Percentiles rank a stretch among this genome's conserved stretches.
Evolutionary conservation across 2,113 vertebrate species (phyloP).

Genomic region (Sprattus sprattus): DNA sequence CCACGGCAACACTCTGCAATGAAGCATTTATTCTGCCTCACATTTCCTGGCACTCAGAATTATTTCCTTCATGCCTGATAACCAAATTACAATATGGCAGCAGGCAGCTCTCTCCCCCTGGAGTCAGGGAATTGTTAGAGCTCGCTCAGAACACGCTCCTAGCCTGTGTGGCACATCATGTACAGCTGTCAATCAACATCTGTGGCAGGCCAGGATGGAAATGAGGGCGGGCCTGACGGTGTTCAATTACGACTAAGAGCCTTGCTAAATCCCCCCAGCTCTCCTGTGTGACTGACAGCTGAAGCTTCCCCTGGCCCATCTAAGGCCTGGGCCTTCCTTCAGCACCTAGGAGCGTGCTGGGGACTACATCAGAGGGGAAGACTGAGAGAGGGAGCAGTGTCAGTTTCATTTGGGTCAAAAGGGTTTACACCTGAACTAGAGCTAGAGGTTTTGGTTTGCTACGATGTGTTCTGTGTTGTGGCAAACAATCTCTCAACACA

Average conservation of each 20-base stretch:
- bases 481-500: too few species aligned
- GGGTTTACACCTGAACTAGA: background rate
- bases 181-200: slow-evolving; percentile 99
- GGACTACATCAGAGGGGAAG: slow-evolving; percentile 12
- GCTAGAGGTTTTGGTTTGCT: too few species aligned
- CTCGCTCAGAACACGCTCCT: slow-evolving; percentile 99
- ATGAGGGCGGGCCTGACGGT: slow-evolving; percentile 88
- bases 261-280: slow-evolving; percentile 36
- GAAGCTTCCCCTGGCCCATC: slow-evolving; percentile 9
- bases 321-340: background rate
- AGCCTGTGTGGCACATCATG: slow-evolving; percentile 99
- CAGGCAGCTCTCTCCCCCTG: slow-evolving; percentile 77
- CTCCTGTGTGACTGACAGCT: slow-evolving; percentile 89
- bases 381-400: background rate
- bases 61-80: slow-evolving; percentile 99
- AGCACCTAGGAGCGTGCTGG: background rate
- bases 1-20: slow-evolving; percentile 92
- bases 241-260: slow-evolving; percentile 85
- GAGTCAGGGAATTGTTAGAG: slow-evolving; percentile 98
- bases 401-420: background rate
- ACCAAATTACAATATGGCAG: slow-evolving; percentile 99
- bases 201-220: slow-evolving; percentile 82
- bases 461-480: too few species aligned
- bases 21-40: slow-evolving; percentile 99
- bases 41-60: slow-evolving; percentile 99